Evolutionary conservation across 23 tunicate genomes (phyloP).

Genomic region (Oikopleura vanhoeffeni): DNA sequence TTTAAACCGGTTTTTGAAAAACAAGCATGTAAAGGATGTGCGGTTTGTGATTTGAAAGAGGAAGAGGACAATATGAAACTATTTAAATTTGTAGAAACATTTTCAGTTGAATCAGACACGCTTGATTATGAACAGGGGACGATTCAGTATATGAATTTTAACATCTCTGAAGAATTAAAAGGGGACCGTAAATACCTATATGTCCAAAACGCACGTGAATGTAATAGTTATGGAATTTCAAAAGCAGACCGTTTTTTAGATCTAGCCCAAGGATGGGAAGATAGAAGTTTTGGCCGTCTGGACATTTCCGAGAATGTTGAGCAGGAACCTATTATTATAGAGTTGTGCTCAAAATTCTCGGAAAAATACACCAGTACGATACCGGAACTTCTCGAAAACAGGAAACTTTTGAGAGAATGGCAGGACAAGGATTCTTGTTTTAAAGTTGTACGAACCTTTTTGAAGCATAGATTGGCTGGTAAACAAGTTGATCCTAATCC

Average conservation of each 20-base stretch:
- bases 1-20: not conserved
- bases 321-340: not conserved
- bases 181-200: no score
- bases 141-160: no score
- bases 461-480: not conserved
- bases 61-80: no score
- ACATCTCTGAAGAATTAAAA: no score
- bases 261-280: no score
- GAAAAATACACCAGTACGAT: not conserved
- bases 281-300: no score
- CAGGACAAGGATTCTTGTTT: not conserved
- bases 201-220: no score
- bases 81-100: no score
- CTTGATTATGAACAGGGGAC: no score
- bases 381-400: not conserved
- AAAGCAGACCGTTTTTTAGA: not conserved
- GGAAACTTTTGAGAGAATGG: not conserved
- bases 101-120: no score
- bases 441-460: not conserved
- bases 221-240: no score
- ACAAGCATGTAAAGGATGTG: not conserved
- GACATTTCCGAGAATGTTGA: no score
- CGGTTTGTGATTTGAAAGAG: not conserved
- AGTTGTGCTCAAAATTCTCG: not conserved
- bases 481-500: not conserved